Evolutionary conservation across 1,140 invertebrate species (phyloP), one percentile per base, ranked within the genome.

Genomic region (Drosophila nannoptera): DNA sequence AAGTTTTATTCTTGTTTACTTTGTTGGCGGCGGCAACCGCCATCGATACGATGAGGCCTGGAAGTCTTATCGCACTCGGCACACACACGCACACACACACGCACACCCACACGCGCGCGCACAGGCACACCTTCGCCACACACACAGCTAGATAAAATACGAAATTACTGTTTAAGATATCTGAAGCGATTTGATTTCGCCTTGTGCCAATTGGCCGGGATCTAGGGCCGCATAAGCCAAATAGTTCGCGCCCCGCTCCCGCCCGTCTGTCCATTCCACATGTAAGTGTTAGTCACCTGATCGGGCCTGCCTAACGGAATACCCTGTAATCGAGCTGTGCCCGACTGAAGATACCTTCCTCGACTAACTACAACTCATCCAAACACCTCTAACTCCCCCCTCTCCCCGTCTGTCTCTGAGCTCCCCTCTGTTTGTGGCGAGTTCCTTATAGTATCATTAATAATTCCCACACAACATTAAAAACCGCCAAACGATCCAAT

Each of bases 1-100:
- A 60, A 60, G 56, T 67, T 67, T 45, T 60, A 60, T 67, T 67
- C 61, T 69, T 70, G 63, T 70, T 70, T 70, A 66, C 55, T 70
- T 70, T 70, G 68, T 66, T 48, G 63, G 63, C 68, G 68, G 48
- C 62, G 63, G 63, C 68, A 63, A 48, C 54, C 48, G 61, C 50
- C 68, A 59, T 70, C 68, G 63, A 59, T 66, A 59, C 49, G 35
- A 42, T 38, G 45, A 16, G 66, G 43, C 60, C 60, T 32, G 45
- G 12, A 64, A 33, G 53, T 58, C 52, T 69, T 69, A 69, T 69
- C 67, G 46, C 67, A 32, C 38, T 49, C 9, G 59, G 54, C 31
- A 63, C 65, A 61, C 48, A 12, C 38, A 42, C 45, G 43, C 31
- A 66, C 35, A 32, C 35, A 35, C 14, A 22, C 36, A 38, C 12